A percentile compares a stretch with the other conserved stretches of the same genome.
These are phyloP conservation scores for Pandemis cinnamomeana DNA, from an alignment of 2,888 invertebrate genomes.

Conservation along the genomic window DNA sequence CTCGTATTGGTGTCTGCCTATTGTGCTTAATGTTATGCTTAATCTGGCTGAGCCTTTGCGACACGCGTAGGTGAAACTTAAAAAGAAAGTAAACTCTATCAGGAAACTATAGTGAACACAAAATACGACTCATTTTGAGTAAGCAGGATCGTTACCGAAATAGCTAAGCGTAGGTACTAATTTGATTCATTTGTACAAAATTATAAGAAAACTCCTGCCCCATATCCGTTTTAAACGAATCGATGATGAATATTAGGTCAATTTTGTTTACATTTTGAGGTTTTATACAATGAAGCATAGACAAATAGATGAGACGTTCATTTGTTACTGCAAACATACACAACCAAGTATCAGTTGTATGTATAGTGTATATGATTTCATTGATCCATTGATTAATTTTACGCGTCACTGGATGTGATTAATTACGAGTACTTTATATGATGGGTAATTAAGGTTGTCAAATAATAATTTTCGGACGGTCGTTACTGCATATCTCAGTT, in stretches of 20 bases:
- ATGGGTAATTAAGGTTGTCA: conserved; percentile 2
- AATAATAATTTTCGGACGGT: background rate
- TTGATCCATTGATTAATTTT: conserved; percentile 4
- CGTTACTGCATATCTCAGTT: background rate
- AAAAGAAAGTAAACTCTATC: no score
- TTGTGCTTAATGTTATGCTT: background rate
- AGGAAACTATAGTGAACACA: no score
- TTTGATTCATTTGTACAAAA: background rate
- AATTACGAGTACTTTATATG: background rate
- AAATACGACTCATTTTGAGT: no score
- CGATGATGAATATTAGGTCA: background rate
- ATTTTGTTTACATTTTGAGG: background rate
- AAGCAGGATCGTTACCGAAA: background rate
- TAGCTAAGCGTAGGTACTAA: background rate
- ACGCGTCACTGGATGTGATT: conserved; percentile 9
- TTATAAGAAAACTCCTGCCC: background rate
- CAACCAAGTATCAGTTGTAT: background rate
- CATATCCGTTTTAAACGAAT: background rate
- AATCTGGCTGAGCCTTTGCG: no score
- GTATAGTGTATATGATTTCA: background rate
- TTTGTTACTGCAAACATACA: no score
- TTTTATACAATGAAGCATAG: background rate
- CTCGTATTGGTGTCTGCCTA: background rate
- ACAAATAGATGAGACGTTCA: no score
- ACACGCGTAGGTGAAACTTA: no score